These are phyloP conservation scores for Otus sunia DNA, from an alignment of 2,113 vertebrate genomes.

Conservation along the genomic window DNA sequence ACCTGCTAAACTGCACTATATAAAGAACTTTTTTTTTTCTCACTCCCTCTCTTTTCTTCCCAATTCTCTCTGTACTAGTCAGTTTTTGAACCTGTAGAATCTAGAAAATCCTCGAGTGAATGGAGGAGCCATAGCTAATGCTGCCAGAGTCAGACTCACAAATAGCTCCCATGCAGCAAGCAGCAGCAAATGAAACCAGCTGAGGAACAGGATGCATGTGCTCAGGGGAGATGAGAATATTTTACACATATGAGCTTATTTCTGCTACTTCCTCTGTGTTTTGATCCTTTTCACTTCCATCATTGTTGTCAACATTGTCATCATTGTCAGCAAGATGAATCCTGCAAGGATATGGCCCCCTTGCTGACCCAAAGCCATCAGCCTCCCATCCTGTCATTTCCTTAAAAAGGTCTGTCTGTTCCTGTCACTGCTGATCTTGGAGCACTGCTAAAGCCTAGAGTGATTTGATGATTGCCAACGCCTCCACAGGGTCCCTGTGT, in stretches of 20 bases:
- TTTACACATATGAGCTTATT: conserved; percentile 3
- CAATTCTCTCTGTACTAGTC: neutral
- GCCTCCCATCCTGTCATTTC: neutral
- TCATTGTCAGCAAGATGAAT: neutral
- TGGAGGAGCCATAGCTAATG: neutral
- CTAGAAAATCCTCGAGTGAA: neutral
- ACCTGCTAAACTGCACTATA: neutral
- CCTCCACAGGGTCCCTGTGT: neutral
- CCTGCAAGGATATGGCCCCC: neutral
- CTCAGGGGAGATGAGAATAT: neutral
- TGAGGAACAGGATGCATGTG: neutral
- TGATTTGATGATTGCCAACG: neutral
- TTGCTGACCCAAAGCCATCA: neutral
- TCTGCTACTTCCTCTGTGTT: neutral
- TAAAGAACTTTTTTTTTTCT: neutral
- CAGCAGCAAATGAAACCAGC: neutral
- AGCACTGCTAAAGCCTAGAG: neutral
- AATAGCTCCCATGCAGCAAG: neutral
- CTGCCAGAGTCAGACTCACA: neutral
- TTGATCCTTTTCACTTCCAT: neutral
- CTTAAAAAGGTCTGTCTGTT: neutral
- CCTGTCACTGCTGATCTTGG: neutral
- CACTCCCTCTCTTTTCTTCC: neutral
- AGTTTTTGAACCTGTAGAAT: neutral
- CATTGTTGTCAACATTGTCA: neutral